Percentiles rank a stretch among this genome's conserved stretches.
Conservation (phyloP, 2,888 invertebrate genomes). For the Agriopis leucophaearia region DNA sequence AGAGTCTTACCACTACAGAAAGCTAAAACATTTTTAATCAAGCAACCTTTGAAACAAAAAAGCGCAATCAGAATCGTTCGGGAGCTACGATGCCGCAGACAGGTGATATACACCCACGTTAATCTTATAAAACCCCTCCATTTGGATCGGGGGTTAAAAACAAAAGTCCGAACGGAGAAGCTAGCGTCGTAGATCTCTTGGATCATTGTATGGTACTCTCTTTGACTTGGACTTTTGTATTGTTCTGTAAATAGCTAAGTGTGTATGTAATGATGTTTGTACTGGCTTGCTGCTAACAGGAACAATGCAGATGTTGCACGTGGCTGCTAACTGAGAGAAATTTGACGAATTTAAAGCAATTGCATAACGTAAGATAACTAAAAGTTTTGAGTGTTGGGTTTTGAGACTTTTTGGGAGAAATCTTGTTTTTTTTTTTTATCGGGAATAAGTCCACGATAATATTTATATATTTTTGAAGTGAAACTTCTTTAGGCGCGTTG, state of each 20-base stretch:
- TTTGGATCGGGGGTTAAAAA: neutral
- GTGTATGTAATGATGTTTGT: conserved; percentile 47
- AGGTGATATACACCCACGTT: no score
- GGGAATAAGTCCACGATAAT: no score
- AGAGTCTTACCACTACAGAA: no score
- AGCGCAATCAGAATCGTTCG: no score
- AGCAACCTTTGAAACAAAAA: no score
- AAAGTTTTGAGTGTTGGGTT: conserved; percentile 34
- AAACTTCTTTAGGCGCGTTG: no score
- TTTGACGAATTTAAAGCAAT: conserved; percentile 60
- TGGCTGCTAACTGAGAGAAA: conserved; percentile 51
- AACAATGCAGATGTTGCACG: conserved; percentile 46
- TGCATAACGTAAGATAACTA: conserved; percentile 36
- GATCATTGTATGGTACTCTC: neutral
- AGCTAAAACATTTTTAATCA: no score
- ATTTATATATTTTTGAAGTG: no score
- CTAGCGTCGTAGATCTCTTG: neutral
- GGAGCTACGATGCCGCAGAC: no score
- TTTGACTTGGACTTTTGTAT: conserved; percentile 11
- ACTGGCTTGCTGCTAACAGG: conserved; percentile 47
- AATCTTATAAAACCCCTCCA: no score
- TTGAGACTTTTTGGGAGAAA: no score
- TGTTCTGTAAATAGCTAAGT: conserved; percentile 24
- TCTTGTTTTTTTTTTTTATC: no score
- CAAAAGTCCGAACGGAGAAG: neutral